phyloP scores from a whole-genome alignment of 2,888 invertebrate genomes.

The Plemyria rubiginata region DNA sequence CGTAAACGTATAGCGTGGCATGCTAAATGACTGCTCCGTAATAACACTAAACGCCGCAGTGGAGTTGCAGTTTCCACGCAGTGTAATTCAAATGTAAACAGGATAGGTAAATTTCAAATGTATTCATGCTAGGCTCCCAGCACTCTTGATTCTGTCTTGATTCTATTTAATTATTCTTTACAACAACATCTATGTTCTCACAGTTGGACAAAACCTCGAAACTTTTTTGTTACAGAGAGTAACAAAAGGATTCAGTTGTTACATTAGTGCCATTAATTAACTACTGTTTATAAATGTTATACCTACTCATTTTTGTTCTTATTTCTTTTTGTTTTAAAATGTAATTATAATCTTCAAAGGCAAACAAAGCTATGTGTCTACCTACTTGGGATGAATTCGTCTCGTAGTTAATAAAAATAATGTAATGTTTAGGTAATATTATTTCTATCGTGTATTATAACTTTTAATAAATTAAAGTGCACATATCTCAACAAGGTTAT shows the following conservation, averaged over 20 bases:
- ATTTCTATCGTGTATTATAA: conserved; percentile 62
- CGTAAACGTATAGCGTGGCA: too few species aligned
- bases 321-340: conserved; percentile 38
- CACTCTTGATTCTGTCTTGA: too few species aligned
- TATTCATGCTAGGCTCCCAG: not conserved
- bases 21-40: too few species aligned
- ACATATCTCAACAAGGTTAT: conserved; percentile 57
- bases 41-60: too few species aligned
- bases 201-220: not conserved
- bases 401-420: conserved; percentile 37
- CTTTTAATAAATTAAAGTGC: conserved; percentile 74
- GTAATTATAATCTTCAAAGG: conserved; percentile 37
- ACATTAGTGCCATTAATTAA: conserved; percentile 44
- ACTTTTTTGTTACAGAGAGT: not conserved
- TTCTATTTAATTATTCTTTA: too few species aligned
- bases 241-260: conserved; percentile 16
- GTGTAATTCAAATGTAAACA: too few species aligned
- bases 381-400: conserved; percentile 38
- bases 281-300: conserved; percentile 40
- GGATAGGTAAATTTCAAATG: not conserved
- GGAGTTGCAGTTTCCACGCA: too few species aligned
- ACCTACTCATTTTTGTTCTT: conserved; percentile 45
- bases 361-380: conserved; percentile 37
- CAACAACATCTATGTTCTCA: not conserved
- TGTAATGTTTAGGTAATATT: conserved; percentile 48